Conservation (phyloP, 2,113 vertebrate genomes). For the Gobio gobio region DNA sequence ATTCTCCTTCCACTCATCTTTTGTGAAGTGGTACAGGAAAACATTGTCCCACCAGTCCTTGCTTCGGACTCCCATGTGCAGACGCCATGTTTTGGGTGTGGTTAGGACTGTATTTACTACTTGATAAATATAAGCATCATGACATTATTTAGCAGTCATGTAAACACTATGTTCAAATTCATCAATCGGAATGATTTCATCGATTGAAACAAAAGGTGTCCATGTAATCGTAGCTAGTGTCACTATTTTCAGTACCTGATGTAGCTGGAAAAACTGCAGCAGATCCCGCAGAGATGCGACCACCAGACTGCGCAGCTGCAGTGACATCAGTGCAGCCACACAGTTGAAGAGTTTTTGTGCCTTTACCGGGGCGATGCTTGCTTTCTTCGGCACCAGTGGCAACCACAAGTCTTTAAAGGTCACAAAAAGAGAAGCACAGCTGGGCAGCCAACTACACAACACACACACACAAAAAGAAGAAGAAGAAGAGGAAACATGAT, state of each 20-base stretch:
- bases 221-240: neutral
- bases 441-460: constrained; percentile 85
- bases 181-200: no score
- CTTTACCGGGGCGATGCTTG: constrained; percentile 63
- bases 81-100: no score
- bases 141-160: no score
- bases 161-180: no score
- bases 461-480: constrained; percentile 25
- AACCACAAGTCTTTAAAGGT: constrained; percentile 76
- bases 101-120: no score
- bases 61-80: no score
- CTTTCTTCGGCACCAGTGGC: constrained; percentile 73
- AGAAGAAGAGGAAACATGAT: neutral
- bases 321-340: constrained; percentile 84
- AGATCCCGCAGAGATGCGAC: constrained; percentile 84
- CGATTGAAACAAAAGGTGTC: no score
- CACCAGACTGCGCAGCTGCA: constrained; percentile 87
- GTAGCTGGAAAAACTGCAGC: constrained; percentile 79
- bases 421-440: constrained; percentile 80
- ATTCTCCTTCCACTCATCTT: no score
- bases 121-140: no score
- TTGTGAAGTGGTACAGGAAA: no score
- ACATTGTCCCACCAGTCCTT: no score
- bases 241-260: constrained; percentile 76
- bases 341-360: constrained; percentile 84